phyloP scores from a whole-genome alignment of 2,888 invertebrate species.

The Erpobdella octoculata region DNA sequence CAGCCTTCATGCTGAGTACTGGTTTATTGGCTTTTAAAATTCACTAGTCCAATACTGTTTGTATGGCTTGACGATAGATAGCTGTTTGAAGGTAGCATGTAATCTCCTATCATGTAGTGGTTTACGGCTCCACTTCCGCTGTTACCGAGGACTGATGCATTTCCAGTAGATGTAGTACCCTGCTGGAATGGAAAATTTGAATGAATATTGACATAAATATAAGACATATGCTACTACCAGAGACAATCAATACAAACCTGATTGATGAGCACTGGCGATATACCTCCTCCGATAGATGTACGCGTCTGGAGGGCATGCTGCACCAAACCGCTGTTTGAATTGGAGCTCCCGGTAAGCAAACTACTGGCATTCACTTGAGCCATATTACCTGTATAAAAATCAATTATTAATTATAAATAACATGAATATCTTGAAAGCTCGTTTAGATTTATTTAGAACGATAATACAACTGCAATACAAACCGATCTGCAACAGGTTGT shows the following conservation, averaged over 20 bases:
- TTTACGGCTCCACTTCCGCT: constrained; percentile 11
- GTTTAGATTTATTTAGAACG: too few relatives aligned
- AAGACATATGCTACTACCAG: neutral
- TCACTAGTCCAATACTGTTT: constrained; percentile 10
- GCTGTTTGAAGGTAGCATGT: constrained; percentile 53
- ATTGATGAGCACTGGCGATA: constrained; percentile 62
- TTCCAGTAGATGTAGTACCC: neutral
- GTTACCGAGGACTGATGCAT: neutral
- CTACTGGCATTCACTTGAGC: constrained; percentile 50
- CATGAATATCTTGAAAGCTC: neutral
- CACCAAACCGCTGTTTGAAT: constrained; percentile 39
- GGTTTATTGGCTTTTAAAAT: constrained; percentile 9
- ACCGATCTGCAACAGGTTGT: constrained; percentile 47
- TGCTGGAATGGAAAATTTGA: neutral
- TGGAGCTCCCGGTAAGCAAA: constrained; percentile 45
- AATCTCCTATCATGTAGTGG: constrained; percentile 69
- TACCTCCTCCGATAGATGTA: constrained; percentile 62
- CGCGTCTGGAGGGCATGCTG: constrained; percentile 45
- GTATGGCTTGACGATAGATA: constrained; percentile 7
- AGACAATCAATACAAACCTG: constrained; percentile 22
- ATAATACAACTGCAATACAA: constrained; percentile 39
- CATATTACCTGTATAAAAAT: constrained; percentile 40
- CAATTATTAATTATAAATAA: neutral
- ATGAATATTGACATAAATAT: neutral
- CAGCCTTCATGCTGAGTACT: neutral